Percentiles rank a stretch among this genome's conserved stretches.
Conservation (phyloP, 2,113 vertebrate species). For the Hippolais icterina region DNA sequence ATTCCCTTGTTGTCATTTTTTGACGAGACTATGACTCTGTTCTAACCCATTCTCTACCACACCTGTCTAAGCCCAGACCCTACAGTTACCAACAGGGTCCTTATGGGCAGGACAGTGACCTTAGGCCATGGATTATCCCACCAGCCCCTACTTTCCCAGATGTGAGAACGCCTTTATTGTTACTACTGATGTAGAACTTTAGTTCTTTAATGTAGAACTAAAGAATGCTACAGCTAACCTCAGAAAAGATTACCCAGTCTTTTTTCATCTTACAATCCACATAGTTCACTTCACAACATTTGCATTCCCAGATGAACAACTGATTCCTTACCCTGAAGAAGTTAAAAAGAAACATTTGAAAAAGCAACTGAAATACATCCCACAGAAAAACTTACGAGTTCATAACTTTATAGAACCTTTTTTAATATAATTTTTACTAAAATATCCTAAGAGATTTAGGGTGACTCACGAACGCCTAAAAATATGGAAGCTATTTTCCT, state of each 20-base stretch:
- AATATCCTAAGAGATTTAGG: conserved; percentile 10
- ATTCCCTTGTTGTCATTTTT: not conserved
- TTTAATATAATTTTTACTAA: conserved; percentile 8
- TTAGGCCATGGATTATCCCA: not conserved
- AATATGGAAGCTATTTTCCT: conserved; percentile 28
- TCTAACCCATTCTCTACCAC: not conserved
- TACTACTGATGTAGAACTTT: not conserved
- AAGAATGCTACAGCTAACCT: not conserved
- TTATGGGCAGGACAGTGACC: not conserved
- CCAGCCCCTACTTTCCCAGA: not conserved
- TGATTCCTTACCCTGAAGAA: not conserved
- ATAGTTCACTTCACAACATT: not conserved
- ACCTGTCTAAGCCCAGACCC: not conserved
- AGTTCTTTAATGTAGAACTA: not conserved
- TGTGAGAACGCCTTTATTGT: not conserved
- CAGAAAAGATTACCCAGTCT: not conserved
- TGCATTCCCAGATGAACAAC: not conserved
- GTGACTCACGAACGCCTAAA: conserved; percentile 34
- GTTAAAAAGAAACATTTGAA: not conserved
- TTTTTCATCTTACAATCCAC: not conserved
- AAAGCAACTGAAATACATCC: not conserved
- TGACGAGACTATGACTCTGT: not conserved
- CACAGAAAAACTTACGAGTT: not conserved
- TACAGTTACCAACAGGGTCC: not conserved
- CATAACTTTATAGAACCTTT: not conserved